Evolutionary conservation across 1,140 invertebrate species (phyloP), one percentile per base, ranked within the genome.

Genomic region (Choristoneura fumiferana): DNA sequence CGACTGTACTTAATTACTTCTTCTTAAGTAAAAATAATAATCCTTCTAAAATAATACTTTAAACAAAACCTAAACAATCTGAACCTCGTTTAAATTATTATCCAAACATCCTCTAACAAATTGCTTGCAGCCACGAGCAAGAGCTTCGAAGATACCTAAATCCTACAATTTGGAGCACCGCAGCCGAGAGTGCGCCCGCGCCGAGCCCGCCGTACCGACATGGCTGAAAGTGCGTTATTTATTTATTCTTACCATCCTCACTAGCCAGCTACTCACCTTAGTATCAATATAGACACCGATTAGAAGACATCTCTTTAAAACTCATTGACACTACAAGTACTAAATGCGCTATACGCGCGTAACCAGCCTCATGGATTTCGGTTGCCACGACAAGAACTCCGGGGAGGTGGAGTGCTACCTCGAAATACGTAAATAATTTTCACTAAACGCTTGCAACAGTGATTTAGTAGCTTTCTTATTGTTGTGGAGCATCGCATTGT

Each of bases 351-450:
- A 56, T 55, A 60, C 58, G 60, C 67, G 57, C 68, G 54, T 53
- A 58, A 14, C 63, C 61, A 64, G 43, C 57, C 76, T 67, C 74
- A 90, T 90, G 89, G 89, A 90, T 78, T 84, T 89, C 80, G 89
- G 89, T 78, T 89, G 86, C 71, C 66, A 81, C 69, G 87, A 89
- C 78, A 90, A 88, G 73, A 82, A 88, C 62, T 89, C 89, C 29
- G 89, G 89, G 58, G 86, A 89, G 78, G 82, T 89, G 83, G 89
- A 90, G 78, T 90, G 87, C 81, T 90, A 88, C 80, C 73, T 90
- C 62, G 89, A 90, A 88, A 86, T 90, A 84, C 85, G 87, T 90
- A 89, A 89, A 85, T 87, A 87, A 69, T 76, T 76, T 76, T 77
- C 56, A 72, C 68, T 82, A 81, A 79, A 71, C 79, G 70, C 68